Evolutionary conservation across 1,140 invertebrate genomes (phyloP).

Genomic region (Saccostrea glomerata): DNA sequence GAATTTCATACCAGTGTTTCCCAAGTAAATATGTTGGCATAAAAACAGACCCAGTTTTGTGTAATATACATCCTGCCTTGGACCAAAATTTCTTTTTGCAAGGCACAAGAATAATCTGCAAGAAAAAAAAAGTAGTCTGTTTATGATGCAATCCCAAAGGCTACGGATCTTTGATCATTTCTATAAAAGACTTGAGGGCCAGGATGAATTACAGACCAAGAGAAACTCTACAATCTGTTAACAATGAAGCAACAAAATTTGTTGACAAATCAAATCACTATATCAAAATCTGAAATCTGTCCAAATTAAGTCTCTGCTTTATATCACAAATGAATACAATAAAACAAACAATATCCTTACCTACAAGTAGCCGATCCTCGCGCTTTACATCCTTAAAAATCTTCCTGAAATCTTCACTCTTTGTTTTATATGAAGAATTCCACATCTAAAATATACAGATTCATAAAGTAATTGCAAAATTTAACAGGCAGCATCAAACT

Average conservation of each 20-base stretch:
- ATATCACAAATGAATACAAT: no score
- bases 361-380: constrained; percentile 94
- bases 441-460: constrained; percentile 81
- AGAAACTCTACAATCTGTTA: no score
- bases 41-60: constrained; percentile 96
- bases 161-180: no score
- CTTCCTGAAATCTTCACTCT: constrained; percentile 94
- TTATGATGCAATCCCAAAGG: no score
- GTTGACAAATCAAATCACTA: no score
- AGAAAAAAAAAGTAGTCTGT: constrained; percentile 35
- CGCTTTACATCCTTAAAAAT: constrained; percentile 94
- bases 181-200: no score
- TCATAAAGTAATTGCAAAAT: no score
- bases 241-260: no score
- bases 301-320: no score
- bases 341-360: constrained; percentile 81
- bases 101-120: constrained; percentile 96
- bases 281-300: no score
- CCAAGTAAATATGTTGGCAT: constrained; percentile 97
- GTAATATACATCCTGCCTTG: constrained; percentile 95
- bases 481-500: no score
- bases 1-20: constrained; percentile 84
- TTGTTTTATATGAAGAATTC: constrained; percentile 95
- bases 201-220: no score
- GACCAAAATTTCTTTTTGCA: constrained; percentile 94